phyloP scores from a whole-genome alignment of 2,113 vertebrate genomes.

The Sorex araneus region DNA sequence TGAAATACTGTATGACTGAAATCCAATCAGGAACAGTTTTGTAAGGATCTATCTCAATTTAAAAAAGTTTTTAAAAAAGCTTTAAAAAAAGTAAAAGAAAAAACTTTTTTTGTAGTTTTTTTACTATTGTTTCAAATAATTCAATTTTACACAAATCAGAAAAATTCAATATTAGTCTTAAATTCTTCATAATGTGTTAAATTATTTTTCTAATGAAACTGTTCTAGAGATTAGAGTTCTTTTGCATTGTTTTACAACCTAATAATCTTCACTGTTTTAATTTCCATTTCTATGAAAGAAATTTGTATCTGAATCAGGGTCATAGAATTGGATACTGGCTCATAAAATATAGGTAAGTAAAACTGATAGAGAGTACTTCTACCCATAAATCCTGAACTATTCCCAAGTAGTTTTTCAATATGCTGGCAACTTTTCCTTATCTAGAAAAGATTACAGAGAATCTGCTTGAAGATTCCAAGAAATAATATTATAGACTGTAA shows the following conservation, averaged over 20 bases:
- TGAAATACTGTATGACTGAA: no score
- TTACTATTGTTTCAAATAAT: neutral
- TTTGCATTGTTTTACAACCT: slow-evolving; percentile 18
- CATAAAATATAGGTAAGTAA: neutral
- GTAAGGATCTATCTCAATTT: no score
- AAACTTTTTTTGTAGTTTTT: neutral
- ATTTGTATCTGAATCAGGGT: neutral
- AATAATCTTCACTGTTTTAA: neutral
- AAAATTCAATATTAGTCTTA: neutral
- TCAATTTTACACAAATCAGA: neutral
- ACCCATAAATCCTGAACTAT: neutral
- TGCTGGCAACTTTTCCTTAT: neutral
- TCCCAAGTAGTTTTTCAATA: neutral
- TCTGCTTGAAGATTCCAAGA: neutral
- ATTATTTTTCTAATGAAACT: slow-evolving; percentile 16
- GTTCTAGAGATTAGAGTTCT: neutral
- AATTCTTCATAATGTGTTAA: neutral
- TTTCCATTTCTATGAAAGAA: neutral
- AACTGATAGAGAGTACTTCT: neutral
- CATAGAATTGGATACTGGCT: neutral
- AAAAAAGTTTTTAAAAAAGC: no score
- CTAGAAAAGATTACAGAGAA: neutral
- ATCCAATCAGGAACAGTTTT: no score
- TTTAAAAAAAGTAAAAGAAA: neutral
- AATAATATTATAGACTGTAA: neutral